Percentiles rank a stretch among this genome's conserved stretches.
phyloP scores from a whole-genome alignment of 2,888 invertebrate species.

The Thymelicus lineola region DNA sequence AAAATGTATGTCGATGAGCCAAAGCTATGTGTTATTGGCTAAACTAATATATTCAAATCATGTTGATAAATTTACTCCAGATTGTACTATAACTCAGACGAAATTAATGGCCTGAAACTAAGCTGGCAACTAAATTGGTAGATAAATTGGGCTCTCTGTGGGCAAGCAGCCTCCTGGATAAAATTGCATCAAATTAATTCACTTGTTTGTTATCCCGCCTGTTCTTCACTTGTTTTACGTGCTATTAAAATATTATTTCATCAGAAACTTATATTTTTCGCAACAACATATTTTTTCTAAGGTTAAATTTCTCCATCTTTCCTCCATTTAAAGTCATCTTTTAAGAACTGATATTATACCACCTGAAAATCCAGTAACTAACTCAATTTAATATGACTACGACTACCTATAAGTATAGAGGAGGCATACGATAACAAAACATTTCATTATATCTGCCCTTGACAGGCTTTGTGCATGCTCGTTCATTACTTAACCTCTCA shows the following conservation, averaged over 20 bases:
- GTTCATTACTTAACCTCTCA: constrained; percentile 56
- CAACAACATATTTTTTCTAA: no score
- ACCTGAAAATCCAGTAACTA: no score
- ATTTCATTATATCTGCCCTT: constrained; percentile 69
- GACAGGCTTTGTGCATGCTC: constrained; percentile 69
- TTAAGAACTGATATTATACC: no score
- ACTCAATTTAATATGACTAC: no score
- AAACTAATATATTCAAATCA: constrained; percentile 13
- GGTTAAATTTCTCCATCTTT: no score
- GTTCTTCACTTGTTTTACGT: constrained; percentile 7
- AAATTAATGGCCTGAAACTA: constrained; percentile 30
- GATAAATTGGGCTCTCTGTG: constrained; percentile 28
- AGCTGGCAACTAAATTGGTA: constrained; percentile 33
- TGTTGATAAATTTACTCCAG: constrained; percentile 21
- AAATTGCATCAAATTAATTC: constrained; percentile 36
- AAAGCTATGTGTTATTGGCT: constrained; percentile 1
- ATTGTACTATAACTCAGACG: constrained; percentile 20
- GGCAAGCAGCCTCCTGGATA: constrained; percentile 27
- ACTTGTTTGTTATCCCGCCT: constrained; percentile 20
- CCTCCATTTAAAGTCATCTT: no score
- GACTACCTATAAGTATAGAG: no score
- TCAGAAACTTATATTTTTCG: no score
- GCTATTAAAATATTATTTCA: background rate
- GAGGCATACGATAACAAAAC: constrained; percentile 54
- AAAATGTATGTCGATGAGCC: background rate